Evolutionary conservation across 2,888 invertebrate genomes (phyloP), one percentile per base, ranked within the genome.

Genomic region (Apantesis nais): DNA sequence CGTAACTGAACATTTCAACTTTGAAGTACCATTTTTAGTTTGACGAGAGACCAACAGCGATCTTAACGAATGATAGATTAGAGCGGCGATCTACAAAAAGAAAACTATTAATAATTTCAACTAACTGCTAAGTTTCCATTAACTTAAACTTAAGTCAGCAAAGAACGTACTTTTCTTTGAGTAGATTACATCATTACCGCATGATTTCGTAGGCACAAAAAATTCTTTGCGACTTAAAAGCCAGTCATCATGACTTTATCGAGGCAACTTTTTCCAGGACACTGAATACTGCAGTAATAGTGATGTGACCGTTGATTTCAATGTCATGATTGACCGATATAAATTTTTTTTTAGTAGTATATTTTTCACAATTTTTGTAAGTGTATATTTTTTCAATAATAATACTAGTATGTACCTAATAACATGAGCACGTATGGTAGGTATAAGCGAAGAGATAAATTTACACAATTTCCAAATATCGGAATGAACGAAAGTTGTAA

Each of bases 201-300:
- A 70, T 66, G 63, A 70, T 67, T 72, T 66, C 64, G 71, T 25
- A 11, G 25, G 14, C 39, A 68, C 62, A 75, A 75, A 80, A 74
- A 81, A 74, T 71, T 62, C 64, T 62, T 66, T 61, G 29, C 48
- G 64, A 69, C 60, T 61, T 70, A 64, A 37, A 37, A 34, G 61
- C 77, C 22, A 82, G 78, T 81, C 81, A 81, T 73, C 70, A 74
- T 78, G 81, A 81, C 70, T 70, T 72, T 80, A 75, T 81, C 68
- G 68, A 44, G 44, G 78, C 73, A 62, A 67, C 74, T 78, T 68
- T 78, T 82, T 79, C 69, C 77, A 66, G 73, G 44, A 52, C 67
- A 71, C 66, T 81, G 71, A 78, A 70, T 63, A 62, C 68, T 31
- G 37, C 72, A 72, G 77, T 74, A 73, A 71, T 52, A 71, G 69